Conservation (phyloP, 2,888 invertebrate genomes). For the Parnassius mnemosyne region DNA sequence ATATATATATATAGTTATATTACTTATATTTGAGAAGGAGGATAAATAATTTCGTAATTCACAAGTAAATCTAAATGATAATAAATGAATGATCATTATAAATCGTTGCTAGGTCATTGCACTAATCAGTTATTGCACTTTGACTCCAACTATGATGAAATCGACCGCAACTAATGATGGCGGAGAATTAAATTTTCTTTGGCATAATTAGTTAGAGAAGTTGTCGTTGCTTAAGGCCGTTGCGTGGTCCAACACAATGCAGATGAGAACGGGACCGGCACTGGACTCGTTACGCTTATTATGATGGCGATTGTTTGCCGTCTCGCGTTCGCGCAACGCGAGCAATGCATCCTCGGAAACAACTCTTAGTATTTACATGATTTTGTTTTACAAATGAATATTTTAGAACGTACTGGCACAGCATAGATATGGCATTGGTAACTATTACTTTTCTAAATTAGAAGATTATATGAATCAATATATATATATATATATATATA, state of each 20-base stretch:
- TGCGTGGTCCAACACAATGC: conserved; percentile 52
- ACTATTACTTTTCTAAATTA: conserved; percentile 12
- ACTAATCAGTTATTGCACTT: conserved; percentile 3
- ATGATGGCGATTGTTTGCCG: conserved; percentile 63
- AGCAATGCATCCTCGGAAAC: conserved; percentile 47
- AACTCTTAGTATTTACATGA: conserved; percentile 34
- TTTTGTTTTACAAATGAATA: conserved; percentile 51
- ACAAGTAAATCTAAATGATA: too few relatives aligned
- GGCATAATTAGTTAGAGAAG: conserved; percentile 26
- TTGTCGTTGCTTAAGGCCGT: conserved; percentile 36
- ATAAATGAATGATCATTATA: too few relatives aligned
- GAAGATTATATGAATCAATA: too few relatives aligned
- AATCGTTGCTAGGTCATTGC: not conserved
- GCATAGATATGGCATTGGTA: not conserved
- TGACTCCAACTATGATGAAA: conserved; percentile 12
- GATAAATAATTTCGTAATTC: too few relatives aligned
- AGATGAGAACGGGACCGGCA: conserved; percentile 57
- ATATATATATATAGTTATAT: too few relatives aligned
- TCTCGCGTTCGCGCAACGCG: conserved; percentile 50
- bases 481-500: not conserved
- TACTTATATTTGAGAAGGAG: too few relatives aligned
- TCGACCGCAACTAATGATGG: conserved; percentile 22
- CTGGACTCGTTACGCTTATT: conserved; percentile 65
- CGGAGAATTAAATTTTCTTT: conserved; percentile 35
- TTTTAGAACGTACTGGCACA: conserved; percentile 6